Evolutionary conservation across 1,140 invertebrate species (phyloP).

Genomic region (Eriocheir sinensis): DNA sequence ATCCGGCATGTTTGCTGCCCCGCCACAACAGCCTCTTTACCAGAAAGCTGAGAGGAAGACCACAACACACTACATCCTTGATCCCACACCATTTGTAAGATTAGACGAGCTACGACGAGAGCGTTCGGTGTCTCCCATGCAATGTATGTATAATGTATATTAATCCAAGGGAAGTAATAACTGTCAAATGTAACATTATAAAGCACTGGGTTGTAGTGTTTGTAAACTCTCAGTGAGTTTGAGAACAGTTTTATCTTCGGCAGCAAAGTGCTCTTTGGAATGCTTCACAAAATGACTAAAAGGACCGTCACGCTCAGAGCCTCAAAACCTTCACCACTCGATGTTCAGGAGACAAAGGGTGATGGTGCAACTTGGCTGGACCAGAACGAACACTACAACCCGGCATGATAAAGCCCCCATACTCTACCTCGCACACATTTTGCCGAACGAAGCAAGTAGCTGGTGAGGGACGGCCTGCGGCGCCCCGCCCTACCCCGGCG

Average conservation of each 20-base stretch:
- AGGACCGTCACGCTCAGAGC: background rate
- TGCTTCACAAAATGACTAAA: slow-evolving; percentile 14
- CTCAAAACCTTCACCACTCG: background rate
- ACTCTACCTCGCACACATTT: slow-evolving; percentile 77
- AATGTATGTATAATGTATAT: slow-evolving; percentile 76
- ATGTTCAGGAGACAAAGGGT: background rate
- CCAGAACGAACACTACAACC: slow-evolving; percentile 71
- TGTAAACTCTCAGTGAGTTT: background rate
- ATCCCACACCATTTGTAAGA: slow-evolving; percentile 66
- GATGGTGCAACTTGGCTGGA: slow-evolving; percentile 15
- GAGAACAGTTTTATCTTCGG: background rate
- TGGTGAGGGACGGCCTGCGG: slow-evolving; percentile 33
- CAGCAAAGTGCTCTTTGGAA: background rate
- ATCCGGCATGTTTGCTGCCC: background rate
- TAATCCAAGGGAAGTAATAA: slow-evolving; percentile 68
- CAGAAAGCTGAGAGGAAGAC: slow-evolving; percentile 56
- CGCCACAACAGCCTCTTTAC: slow-evolving; percentile 53
- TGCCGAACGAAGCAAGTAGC: slow-evolving; percentile 74
- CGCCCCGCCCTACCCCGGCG: background rate
- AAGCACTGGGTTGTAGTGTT: slow-evolving; percentile 74
- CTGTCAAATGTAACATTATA: slow-evolving; percentile 68
- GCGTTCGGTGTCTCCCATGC: slow-evolving; percentile 70
- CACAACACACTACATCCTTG: slow-evolving; percentile 62
- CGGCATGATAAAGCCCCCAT: slow-evolving; percentile 66
- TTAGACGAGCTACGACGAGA: slow-evolving; percentile 51